A percentile compares a stretch with the other conserved stretches of the same genome.
Evolutionary conservation across 2,888 invertebrate genomes (phyloP).

Genomic region (Xanthia togata): DNA sequence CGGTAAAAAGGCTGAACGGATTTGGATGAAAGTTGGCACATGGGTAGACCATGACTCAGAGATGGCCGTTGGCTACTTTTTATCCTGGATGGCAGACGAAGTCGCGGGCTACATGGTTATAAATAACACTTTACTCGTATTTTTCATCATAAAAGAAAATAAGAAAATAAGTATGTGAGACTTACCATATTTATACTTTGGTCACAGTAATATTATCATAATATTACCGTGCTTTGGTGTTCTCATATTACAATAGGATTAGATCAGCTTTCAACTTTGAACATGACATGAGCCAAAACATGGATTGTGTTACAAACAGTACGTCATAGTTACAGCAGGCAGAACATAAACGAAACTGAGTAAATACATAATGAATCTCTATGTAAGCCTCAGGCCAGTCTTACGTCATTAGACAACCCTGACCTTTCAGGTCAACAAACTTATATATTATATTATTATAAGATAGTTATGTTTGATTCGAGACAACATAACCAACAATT

Average conservation of each 20-base stretch:
- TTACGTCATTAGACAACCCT: background rate
- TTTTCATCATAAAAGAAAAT: too few species aligned
- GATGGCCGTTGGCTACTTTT: too few species aligned
- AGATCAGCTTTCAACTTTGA: background rate
- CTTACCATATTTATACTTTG: background rate
- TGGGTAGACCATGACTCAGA: too few species aligned
- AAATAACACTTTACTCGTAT: background rate
- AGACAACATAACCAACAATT: background rate
- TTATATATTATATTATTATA: too few species aligned
- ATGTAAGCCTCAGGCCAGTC: background rate
- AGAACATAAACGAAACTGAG: background rate
- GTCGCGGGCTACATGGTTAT: background rate
- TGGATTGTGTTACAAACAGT: background rate
- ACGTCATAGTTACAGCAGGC: background rate
- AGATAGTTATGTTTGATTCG: background rate
- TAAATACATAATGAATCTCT: conserved; percentile 18
- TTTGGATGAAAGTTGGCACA: too few species aligned
- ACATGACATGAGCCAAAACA: background rate
- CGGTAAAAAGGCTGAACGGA: too few species aligned
- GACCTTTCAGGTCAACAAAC: conserved; percentile 16
- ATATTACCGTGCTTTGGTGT: too few species aligned
- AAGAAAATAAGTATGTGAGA: background rate
- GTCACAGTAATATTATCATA: too few species aligned
- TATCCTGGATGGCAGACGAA: too few species aligned
- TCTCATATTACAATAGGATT: background rate